Base-by-base conservation (phyloP, 1,140 invertebrate genomes). In the Drosophila saltans region DNA sequence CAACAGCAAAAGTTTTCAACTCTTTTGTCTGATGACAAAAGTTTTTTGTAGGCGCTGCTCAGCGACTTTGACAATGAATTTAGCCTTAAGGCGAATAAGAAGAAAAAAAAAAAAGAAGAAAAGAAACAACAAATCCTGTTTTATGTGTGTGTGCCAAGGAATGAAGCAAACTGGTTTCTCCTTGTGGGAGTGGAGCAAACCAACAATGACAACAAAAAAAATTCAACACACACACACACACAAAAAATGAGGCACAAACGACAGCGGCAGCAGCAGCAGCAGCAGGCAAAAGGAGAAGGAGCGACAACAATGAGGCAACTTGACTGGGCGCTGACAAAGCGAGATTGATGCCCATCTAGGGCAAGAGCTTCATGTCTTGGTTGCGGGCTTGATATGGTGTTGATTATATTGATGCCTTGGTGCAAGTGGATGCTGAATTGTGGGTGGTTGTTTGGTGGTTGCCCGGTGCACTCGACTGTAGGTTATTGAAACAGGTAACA, bases 51-150 rank as follows among this genome's bases (percentile, higher is more conserved):
- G 68, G 43, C 69, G 68, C 52, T 61, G 63, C 61, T 71, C 61
- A 66, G 73, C 78, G 84, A 89, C 84, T 89, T 89, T 89, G 84
- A 90, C 84, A 89, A 89, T 89, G 84, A 89, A 89, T 85, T 89
- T 81, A 55, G 80, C 84, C 78, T 84, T 84, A 89, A 88, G 84
- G 80, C 83, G 52, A 72, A 75, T 48, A 62, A 60, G 66, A 69
- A 63, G 69, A 63, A 67, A 80, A 68, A 66, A 70, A 72, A 77
- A 74, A 58, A 40, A 36, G 33, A 65, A 26, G 28, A 64, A 36
- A 36, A 36, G 3, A 36, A 36, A 36, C 33, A 36, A 43, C 66
- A 69, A 89, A 86, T 83, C 84, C 83, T 89, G 83, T 88, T 88
- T 88, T 75, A 52, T 52, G 45, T 48, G 16, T 48, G 56, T 86